Evolutionary conservation across 2,888 invertebrate species (phyloP), one percentile per base, ranked within the genome.

Genomic region (Trimorus sp.): DNA sequence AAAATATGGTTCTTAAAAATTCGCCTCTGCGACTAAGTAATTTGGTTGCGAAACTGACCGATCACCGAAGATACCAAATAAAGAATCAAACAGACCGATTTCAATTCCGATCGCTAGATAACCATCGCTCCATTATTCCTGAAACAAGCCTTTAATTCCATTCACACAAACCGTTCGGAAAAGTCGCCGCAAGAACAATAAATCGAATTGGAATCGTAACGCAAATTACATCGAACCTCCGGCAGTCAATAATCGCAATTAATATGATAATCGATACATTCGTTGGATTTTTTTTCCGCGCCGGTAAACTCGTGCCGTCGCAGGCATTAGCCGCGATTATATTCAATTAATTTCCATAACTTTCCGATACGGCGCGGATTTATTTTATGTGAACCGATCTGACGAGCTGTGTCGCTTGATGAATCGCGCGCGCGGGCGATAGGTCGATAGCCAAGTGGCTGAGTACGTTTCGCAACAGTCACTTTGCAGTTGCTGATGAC

Each of bases 21-120:
- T 85, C 83, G 82, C 45, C 77, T 45, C n/a, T 80, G 62, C 86
- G 87, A 87, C 85, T 86, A 69, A 87, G 82, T 84, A 85, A 88
- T 88, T 86, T 78, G 83, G 78, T 89, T 89, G 79, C 87, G 84
- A 84, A 89, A 88, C 58, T 58, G 26, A 9, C 40, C 49, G 16
- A 86, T 75, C 84, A 86, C 84, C 86, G 87, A 87, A 49, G 88
- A 87, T 85, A 87, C 87, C 85, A 84, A 83, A 69, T 85, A 86
- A 87, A 88, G 84, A 77, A 82, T 85, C 84, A 85, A 87, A 86
- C 85, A 84, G 86, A 86, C 26, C 85, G 86, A 79, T 85, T 78
- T 73, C 68, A 37, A 63, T 48, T 69, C 69, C 42, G 75, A 62
- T 66, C 38, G 45, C 26, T n/a, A 53, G 66, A 62, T 68, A 68